These are phyloP conservation scores for Podargus strigoides DNA, from an alignment of 2,797 vertebrate genomes.

Conservation along the genomic window DNA sequence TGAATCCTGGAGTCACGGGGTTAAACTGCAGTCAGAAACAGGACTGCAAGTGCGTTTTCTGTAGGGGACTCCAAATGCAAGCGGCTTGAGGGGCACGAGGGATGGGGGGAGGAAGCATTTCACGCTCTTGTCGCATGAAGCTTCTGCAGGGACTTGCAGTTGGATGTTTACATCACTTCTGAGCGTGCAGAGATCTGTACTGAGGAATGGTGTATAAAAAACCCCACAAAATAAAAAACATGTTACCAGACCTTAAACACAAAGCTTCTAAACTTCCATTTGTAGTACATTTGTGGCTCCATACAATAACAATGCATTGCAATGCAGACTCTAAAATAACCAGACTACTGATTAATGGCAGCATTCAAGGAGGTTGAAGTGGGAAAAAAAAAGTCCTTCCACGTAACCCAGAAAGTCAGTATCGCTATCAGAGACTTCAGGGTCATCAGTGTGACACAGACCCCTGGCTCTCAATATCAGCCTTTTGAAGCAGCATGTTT, in stretches of 20 bases:
- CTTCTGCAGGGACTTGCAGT: neutral
- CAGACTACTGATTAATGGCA: neutral
- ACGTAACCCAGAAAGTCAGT: neutral
- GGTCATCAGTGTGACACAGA: neutral
- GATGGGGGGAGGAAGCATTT: neutral
- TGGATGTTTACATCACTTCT: neutral
- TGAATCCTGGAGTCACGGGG: neutral
- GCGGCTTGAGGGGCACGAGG: rapidly evolving
- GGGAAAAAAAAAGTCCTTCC: neutral
- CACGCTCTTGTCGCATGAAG: no score
- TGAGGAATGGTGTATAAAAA: neutral
- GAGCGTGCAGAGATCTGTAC: neutral
- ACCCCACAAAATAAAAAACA: neutral
- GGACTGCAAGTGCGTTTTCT: neutral
- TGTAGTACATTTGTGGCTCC: neutral
- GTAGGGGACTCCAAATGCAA: neutral
- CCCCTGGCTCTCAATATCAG: neutral
- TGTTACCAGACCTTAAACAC: neutral
- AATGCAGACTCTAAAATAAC: neutral
- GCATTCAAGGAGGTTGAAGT: neutral
- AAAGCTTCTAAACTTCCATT: neutral
- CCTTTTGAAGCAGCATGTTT: neutral
- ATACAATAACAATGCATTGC: neutral
- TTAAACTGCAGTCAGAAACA: neutral
- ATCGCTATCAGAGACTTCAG: neutral